These are phyloP conservation scores for Bembecia ichneumoniformis DNA, from an alignment of 2,888 invertebrate species.

Conservation along the genomic window DNA sequence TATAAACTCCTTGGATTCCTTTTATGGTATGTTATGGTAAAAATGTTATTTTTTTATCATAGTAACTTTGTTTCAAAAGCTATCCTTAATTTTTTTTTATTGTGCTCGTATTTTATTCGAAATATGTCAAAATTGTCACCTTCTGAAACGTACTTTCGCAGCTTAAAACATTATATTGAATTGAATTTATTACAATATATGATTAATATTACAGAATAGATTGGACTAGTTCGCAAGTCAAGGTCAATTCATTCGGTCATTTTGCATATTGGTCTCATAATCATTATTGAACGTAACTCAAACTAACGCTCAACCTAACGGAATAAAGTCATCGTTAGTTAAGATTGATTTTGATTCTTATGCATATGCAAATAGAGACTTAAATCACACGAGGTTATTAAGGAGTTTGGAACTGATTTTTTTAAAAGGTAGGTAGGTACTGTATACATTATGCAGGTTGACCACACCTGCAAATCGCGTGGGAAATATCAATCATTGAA, in stretches of 20 bases:
- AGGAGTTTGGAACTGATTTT: not conserved
- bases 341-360: not conserved
- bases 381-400: slow-evolving; percentile 1
- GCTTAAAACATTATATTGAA: too few species aligned
- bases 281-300: slow-evolving; percentile 31
- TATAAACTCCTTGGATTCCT: too few species aligned
- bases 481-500: slow-evolving; percentile 42
- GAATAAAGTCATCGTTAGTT: not conserved
- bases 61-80: too few species aligned
- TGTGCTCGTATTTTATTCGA: too few species aligned
- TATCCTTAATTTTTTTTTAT: too few species aligned
- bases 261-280: slow-evolving; percentile 56
- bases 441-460: not conserved
- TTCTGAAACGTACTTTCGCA: too few species aligned
- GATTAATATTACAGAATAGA: not conserved
- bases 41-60: too few species aligned
- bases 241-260: slow-evolving; percentile 44
- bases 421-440: not conserved
- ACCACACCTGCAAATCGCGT: slow-evolving; percentile 39
- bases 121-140: too few species aligned
- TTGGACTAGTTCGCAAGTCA: slow-evolving; percentile 22
- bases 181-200: not conserved
- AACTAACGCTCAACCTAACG: slow-evolving; percentile 12
- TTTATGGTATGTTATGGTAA: too few species aligned
- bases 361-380: not conserved